Evolutionary conservation across 23 tunicate genomes (phyloP), one percentile per base, ranked within the genome.

Genomic region (Clavelina lepadiformis): DNA sequence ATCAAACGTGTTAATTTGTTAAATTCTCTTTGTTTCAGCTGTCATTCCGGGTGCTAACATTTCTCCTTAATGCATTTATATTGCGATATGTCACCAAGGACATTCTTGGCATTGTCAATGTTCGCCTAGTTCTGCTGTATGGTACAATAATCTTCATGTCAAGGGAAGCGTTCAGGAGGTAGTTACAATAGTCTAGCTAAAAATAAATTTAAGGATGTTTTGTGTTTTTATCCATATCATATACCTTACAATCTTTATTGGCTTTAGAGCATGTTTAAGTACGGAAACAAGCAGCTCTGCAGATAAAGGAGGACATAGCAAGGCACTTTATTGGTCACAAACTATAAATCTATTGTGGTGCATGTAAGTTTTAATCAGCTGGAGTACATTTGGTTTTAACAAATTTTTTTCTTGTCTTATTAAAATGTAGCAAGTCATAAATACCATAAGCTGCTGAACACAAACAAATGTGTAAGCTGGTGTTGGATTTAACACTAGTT

Each of bases 111-210:
- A 65, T 89, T 47, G 97, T 89, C n/a, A 89, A 89, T 35, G 97
- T 89, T 13, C 79, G 91, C 3, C 83, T 89, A 3, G 24, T 73
- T 0, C 69, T 89, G 5, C 75, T 89, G 21, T 81, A 89, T 66
- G 51, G 74, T 69, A 89, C 97, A 38, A 63, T 89, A 31, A 50
- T 89, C 35, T 89, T 89, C 30, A 2, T 89, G 56, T 89, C 97
- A n/a, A 75, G 89, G 38, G 97, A 89, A 56, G 97, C 88, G 21
- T 89, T 89, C 51, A 38, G 89, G 46, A 89, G 97, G 97, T 89
- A 57, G 59, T 53, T 53, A 13, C 22, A 53, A 13, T 15, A 53
- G 6, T 13, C n/a, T 53, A 11, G 23, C n/a, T 11, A 13, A 11
- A 13, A 15, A 53, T 11, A 13, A 11, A 11, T 53, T n/a, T 11